Evolutionary conservation across 2,113 vertebrate genomes (phyloP), one percentile per base, ranked within the genome.

Genomic region (Odontesthes bonariensis): DNA sequence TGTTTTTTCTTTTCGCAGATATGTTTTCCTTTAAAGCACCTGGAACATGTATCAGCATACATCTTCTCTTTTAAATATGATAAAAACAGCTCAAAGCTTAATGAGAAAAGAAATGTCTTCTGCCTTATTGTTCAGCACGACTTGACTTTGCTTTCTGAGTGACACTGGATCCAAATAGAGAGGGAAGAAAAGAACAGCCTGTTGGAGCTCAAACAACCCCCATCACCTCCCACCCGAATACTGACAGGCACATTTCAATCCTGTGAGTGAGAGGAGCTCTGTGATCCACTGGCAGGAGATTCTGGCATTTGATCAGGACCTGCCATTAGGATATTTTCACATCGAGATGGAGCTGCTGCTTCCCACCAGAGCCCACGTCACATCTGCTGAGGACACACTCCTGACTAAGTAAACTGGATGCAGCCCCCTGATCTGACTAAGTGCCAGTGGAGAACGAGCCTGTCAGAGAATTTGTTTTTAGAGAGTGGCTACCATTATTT

Each of bases 181-280:
- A 79, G 66, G 60, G 64, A 73, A 81, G 61, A 81, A 84, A 87
- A 81, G 74, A 91, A 84, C 84, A 86, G 83, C 85, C 83, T 84
- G 78, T 82, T 81, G 55, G 4, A 86, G 84, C 59, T 75, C 78
- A 72, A 85, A 86, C 59, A 42, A 80, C 73, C 70, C 66, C 70
- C 60, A 69, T 69, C 56, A 67, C 78, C 79, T 83, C 87, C 77
- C 70, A 85, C 84, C 74, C 65, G 73, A 79, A 81, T 86, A 83
- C 82, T 92, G 85, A 92, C 91, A 89, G 86, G 88, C 83, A 91
- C 88, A 90, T 87, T 88, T 90, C 86, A 90, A 85, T 86, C 91
- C 83, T 91, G 82, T 81, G 77, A 91, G 76, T 57, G 87, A 89
- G 77, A 88, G 83, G 60, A 72, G 80, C 82, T 75, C 57, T 76